These are phyloP conservation scores for Sweltsa coloradensis DNA, from an alignment of 1,140 invertebrate species.

Conservation along the genomic window DNA sequence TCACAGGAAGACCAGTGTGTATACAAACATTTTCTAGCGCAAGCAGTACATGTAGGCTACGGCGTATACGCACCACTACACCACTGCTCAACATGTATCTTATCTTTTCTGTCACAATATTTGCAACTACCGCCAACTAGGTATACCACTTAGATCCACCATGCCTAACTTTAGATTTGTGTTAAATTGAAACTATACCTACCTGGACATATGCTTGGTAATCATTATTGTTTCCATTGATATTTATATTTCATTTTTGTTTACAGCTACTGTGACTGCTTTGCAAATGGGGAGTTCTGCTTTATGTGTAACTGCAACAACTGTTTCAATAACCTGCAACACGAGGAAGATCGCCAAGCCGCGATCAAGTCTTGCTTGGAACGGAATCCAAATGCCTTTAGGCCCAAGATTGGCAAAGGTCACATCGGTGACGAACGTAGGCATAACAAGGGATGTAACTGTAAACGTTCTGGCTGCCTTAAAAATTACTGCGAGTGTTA, in stretches of 20 bases:
- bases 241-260: not conserved
- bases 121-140: too few relatives aligned
- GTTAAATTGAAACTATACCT: too few relatives aligned
- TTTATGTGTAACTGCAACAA: conserved; percentile 96
- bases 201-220: too few relatives aligned
- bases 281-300: conserved; percentile 99
- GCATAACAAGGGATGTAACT: conserved; percentile 99
- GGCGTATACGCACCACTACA: too few relatives aligned
- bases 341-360: conserved; percentile 88
- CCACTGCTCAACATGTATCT: too few relatives aligned
- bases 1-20: too few relatives aligned
- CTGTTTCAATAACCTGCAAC: conserved; percentile 93
- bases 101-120: too few relatives aligned
- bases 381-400: conserved; percentile 88
- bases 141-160: too few relatives aligned
- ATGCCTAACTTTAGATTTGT: too few relatives aligned
- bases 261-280: conserved; percentile 93
- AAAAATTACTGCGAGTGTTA: conserved; percentile 99
- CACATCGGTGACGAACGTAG: conserved; percentile 56
- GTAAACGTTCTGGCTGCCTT: conserved; percentile 94
- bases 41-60: too few relatives aligned
- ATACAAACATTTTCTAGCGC: too few relatives aligned
- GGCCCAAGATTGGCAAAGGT: conserved; percentile 93
- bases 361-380: conserved; percentile 89
- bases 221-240: too few relatives aligned